Evolutionary conservation across 92 coral and sea anemone species (phyloP), one percentile per base, ranked within the genome.

Genomic region (Umimayanthus chanpuru): DNA sequence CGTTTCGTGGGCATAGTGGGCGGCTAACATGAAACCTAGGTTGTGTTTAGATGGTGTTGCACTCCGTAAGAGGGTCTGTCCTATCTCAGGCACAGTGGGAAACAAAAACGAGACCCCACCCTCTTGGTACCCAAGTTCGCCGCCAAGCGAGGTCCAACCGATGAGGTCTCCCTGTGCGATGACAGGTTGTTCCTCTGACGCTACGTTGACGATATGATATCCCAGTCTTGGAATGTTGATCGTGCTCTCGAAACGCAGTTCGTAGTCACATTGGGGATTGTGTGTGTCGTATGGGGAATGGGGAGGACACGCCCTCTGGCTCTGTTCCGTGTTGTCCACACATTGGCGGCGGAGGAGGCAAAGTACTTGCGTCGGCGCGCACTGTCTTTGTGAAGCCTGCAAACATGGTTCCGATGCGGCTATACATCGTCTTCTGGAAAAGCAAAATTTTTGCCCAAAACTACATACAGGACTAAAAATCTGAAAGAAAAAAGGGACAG

Each of bases 121-220:
- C 9, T 86, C 92, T 16, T 85, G 86, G 86, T 85, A 96, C 12
- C 94, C 94, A 10, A 96, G 94, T 29, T 86, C 88, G 12, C 94
- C 99, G 5, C 97, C 94, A 7, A 85, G 94, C 11, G 96, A 91
- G 4, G 89, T 88, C 94, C 96, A 93, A 6, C 98, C 99, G 12
- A 96, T 86, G 3, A 95, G 92, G 82, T 95, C 99, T 1, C 96
- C 93, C 56, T 90, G 67, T 26, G 77, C 28, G 18, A 96, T 94
- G 2, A 64, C 26, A 16, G 91, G 85, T 47, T 90, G 95, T 14
- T 95, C 85, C 4, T 80, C 79, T 21, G 76, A 73, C 28, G 91
- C 88, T 12, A 96, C 49, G 40, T 86, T 85, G 41, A 89, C 76
- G 70, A 96, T 91, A 65, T 96, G 98, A 68, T 95, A 94, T 4